phyloP scores from a whole-genome alignment of 2,797 vertebrate genomes.

The Poeciliopsis infans region DNA sequence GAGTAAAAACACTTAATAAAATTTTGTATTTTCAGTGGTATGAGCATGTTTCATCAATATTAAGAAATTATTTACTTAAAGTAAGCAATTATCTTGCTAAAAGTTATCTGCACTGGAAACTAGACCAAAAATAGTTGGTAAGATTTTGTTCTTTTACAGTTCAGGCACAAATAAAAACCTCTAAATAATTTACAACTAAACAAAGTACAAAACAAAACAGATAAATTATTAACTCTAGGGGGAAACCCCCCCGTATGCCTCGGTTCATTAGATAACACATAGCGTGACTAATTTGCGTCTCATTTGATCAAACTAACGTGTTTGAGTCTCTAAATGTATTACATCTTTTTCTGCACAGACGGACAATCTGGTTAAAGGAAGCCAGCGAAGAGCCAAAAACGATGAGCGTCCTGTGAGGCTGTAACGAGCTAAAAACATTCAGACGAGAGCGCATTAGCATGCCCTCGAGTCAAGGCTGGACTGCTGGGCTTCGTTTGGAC shows the following conservation, averaged over 20 bases:
- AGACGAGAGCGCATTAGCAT: conserved; percentile 14
- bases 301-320: conserved; percentile 55
- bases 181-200: conserved; percentile 33
- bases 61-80: no score
- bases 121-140: neutral
- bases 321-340: conserved; percentile 51
- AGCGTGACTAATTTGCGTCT: conserved; percentile 51
- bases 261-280: conserved; percentile 43
- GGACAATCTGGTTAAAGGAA: conserved; percentile 51
- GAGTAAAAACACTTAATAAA: no score
- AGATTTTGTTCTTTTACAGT: no score
- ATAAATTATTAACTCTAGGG: conserved; percentile 31
- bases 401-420: conserved; percentile 34
- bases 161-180: neutral
- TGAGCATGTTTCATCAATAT: no score
- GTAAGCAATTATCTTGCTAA: no score
- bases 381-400: conserved; percentile 28
- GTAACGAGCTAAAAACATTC: conserved; percentile 52
- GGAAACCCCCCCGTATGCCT: conserved; percentile 9
- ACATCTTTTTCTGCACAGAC: conserved; percentile 52
- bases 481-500: neutral
- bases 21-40: no score
- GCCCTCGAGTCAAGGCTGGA: neutral
- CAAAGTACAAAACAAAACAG: conserved; percentile 1
- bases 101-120: no score